phyloP scores from a whole-genome alignment of 2,888 invertebrate species.

The Epiblema foenella region DNA sequence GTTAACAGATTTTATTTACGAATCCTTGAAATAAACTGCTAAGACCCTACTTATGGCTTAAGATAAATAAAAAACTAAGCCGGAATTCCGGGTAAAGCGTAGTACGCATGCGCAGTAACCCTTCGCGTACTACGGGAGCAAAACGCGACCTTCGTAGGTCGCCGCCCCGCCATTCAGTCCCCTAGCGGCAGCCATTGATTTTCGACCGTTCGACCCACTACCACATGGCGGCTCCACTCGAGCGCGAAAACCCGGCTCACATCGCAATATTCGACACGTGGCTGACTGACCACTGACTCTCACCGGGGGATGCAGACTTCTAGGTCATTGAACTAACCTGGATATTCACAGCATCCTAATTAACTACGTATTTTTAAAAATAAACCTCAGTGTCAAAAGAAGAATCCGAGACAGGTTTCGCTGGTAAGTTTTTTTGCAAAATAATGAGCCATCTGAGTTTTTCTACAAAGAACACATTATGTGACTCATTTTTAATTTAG shows the following conservation, averaged over 20 bases:
- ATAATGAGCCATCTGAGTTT: constrained; percentile 19
- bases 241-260: constrained; percentile 66
- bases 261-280: constrained; percentile 56
- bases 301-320: constrained; percentile 20
- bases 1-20: constrained; percentile 12
- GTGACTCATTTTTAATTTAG: constrained; percentile 25
- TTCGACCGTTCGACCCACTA: constrained; percentile 60
- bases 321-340: constrained; percentile 34
- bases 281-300: constrained; percentile 21
- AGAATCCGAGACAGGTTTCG: background rate
- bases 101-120: constrained; percentile 72
- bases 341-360: constrained; percentile 11
- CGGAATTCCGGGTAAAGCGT: constrained; percentile 28
- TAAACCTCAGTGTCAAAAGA: background rate
- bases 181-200: constrained; percentile 74
- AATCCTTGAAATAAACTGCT: background rate
- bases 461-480: constrained; percentile 13
- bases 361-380: constrained; percentile 8
- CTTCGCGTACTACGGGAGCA: constrained; percentile 74
- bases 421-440: constrained; percentile 23
- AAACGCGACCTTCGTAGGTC: constrained; percentile 78
- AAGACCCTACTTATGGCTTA: constrained; percentile 13
- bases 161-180: constrained; percentile 76
- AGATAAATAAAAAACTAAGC: constrained; percentile 28
- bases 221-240: constrained; percentile 64